A percentile compares a stretch with the other conserved stretches of the same genome.
Conservation (phyloP, 2,797 vertebrate species). For the Agapornis canus region DNA sequence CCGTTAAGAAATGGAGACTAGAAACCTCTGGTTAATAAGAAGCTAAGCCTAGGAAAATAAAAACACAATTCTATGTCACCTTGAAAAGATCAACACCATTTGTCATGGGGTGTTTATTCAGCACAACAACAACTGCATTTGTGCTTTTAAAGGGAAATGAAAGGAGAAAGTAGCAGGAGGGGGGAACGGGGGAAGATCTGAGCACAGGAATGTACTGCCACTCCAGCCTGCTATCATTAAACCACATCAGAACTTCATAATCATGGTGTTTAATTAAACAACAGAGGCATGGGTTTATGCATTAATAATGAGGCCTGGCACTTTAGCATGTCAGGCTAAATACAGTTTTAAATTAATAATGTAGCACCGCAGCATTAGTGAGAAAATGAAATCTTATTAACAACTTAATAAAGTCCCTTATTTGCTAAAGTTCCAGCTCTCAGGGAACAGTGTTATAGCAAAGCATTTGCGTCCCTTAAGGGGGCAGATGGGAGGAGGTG, state of each 20-base stretch:
- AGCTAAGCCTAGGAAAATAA: constrained; percentile 36
- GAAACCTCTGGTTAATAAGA: constrained; percentile 34
- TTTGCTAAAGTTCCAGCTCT: constrained; percentile 64
- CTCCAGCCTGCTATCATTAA: constrained; percentile 65
- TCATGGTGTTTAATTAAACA: constrained; percentile 76
- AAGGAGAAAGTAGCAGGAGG: constrained; percentile 26
- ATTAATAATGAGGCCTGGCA: constrained; percentile 76
- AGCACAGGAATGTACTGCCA: constrained; percentile 52
- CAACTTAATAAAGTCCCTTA: constrained; percentile 71
- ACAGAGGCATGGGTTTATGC: constrained; percentile 72
- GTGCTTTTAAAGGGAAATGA: constrained; percentile 43
- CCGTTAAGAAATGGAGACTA: not conserved
- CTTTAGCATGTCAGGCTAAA: constrained; percentile 74
- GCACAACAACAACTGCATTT: constrained; percentile 56
- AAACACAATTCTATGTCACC: constrained; percentile 56
- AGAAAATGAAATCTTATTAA: constrained; percentile 75
- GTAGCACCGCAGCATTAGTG: constrained; percentile 48
- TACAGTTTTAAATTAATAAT: constrained; percentile 78
- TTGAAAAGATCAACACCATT: constrained; percentile 62
- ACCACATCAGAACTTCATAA: constrained; percentile 68
- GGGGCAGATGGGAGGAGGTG: constrained; percentile 43
- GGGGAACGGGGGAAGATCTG: constrained; percentile 21
- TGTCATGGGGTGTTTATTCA: constrained; percentile 57
- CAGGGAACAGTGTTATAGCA: constrained; percentile 28
- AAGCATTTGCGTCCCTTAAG: constrained; percentile 50